phyloP scores from a whole-genome alignment of 2,113 vertebrate species.

The Petrocephalus microphthalmus region DNA sequence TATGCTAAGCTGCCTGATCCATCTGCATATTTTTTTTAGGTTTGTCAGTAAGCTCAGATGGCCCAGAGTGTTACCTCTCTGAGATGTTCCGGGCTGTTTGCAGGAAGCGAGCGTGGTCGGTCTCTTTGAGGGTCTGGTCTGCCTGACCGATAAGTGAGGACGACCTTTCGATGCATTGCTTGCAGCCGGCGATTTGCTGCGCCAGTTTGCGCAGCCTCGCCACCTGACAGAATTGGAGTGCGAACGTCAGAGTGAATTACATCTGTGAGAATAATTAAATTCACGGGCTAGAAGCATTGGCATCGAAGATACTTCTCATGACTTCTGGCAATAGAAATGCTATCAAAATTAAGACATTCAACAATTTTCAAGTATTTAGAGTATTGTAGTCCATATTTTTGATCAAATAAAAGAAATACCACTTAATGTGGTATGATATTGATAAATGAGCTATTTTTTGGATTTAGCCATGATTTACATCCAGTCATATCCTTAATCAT shows the following conservation, averaged over 20 bases:
- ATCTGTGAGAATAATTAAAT: background rate
- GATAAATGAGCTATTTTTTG: background rate
- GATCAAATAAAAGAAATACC: background rate
- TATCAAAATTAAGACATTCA: background rate
- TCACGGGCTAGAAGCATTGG: background rate
- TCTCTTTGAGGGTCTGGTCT: constrained; percentile 90
- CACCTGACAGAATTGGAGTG: constrained; percentile 57
- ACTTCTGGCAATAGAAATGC: background rate
- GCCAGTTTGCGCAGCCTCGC: constrained; percentile 87
- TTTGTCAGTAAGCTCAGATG: background rate
- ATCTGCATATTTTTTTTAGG: background rate
- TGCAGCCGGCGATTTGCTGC: constrained; percentile 92
- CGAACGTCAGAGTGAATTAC: background rate
- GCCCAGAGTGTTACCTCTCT: constrained; percentile 69
- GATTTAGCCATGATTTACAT: background rate
- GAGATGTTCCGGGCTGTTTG: constrained; percentile 92
- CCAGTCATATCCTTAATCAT: background rate
- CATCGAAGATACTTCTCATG: background rate
- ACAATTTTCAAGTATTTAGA: background rate
- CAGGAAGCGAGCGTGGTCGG: constrained; percentile 85
- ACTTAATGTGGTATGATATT: background rate
- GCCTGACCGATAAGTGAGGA: constrained; percentile 93
- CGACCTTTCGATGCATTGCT: constrained; percentile 92
- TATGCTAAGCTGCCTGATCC: background rate
- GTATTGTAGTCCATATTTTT: background rate